These are phyloP conservation scores for Tribolium madens DNA, from an alignment of 1,140 invertebrate species.

Conservation along the genomic window DNA sequence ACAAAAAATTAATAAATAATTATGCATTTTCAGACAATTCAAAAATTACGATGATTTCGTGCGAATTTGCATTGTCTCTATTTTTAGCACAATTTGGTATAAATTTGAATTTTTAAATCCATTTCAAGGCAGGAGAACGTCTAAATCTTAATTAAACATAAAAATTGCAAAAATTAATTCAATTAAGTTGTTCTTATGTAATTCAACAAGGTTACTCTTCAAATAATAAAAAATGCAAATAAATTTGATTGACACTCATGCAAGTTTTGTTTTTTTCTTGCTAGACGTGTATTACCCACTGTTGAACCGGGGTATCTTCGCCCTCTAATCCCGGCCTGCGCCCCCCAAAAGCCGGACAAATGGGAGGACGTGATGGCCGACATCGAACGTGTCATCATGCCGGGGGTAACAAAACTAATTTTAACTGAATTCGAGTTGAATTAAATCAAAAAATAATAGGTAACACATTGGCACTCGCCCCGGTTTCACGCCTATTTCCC, in stretches of 20 bases:
- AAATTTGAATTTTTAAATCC: background rate
- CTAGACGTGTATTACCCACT: slow-evolving; percentile 82
- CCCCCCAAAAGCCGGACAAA: slow-evolving; percentile 84
- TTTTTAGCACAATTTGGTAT: background rate
- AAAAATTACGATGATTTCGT: background rate
- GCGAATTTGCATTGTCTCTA: background rate
- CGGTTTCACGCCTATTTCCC: slow-evolving; percentile 99
- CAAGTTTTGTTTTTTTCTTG: slow-evolving; percentile 50
- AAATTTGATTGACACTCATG: background rate
- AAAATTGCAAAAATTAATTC: background rate
- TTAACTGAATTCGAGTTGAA: background rate
- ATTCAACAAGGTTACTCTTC: background rate
- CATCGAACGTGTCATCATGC: slow-evolving; percentile 95
- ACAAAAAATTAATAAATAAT: no score
- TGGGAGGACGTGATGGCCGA: slow-evolving; percentile 94
- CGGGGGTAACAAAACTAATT: slow-evolving; percentile 73
- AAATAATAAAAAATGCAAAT: background rate
- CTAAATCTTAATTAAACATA: background rate
- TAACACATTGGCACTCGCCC: slow-evolving; percentile 98
- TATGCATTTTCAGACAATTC: no score
- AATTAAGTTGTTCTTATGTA: background rate
- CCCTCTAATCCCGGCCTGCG: slow-evolving; percentile 83
- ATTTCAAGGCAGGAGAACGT: background rate
- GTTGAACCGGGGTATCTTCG: slow-evolving; percentile 88
- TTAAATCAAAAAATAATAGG: slow-evolving; percentile 64